A percentile compares a stretch with the other conserved stretches of the same genome.
These are phyloP conservation scores for Syncerus caffer DNA, from an alignment of 2,797 vertebrate species.

Conservation along the genomic window DNA sequence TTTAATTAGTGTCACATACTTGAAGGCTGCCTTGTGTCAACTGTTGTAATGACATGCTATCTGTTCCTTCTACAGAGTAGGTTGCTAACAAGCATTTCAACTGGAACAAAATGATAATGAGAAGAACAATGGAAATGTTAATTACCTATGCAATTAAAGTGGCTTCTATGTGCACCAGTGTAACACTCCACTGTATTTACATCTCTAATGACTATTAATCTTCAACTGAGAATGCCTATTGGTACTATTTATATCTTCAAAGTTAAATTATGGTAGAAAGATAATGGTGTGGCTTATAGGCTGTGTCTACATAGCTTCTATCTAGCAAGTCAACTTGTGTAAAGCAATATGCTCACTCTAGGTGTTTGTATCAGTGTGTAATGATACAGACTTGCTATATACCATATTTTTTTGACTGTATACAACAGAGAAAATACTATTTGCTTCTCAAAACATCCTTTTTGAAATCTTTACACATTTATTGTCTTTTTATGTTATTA, in stretches of 20 bases:
- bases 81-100: conserved; percentile 74
- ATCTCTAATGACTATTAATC: conserved; percentile 32
- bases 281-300: background rate
- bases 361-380: background rate
- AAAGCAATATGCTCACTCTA: background rate
- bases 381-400: background rate
- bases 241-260: conserved; percentile 17
- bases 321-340: background rate
- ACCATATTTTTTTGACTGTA: background rate
- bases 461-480: background rate
- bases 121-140: conserved; percentile 77
- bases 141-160: conserved; percentile 78
- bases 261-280: background rate
- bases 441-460: background rate
- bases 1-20: conserved; percentile 82
- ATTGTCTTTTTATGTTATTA: background rate
- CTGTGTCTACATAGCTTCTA: background rate
- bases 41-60: conserved; percentile 63
- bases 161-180: conserved; percentile 9
- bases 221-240: conserved; percentile 26
- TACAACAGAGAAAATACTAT: background rate
- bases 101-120: conserved; percentile 76
- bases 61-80: conserved; percentile 31
- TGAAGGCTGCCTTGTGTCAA: conserved; percentile 75
- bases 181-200: conserved; percentile 71